Evolutionary conservation across 2,797 vertebrate genomes (phyloP).

Genomic region (Gymnothorax reevesii): DNA sequence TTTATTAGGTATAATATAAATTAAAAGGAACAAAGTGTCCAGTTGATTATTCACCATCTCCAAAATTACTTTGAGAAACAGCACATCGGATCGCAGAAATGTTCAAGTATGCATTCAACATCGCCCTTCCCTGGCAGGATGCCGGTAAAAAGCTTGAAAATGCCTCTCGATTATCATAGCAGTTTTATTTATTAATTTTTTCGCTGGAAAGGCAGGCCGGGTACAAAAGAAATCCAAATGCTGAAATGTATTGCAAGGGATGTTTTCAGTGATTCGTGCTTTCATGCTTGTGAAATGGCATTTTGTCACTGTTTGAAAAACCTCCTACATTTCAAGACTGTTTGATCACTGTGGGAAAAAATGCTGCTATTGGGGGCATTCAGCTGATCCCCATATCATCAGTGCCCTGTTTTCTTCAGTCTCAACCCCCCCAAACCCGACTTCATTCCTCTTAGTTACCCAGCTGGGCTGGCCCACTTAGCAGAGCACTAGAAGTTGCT

Average conservation of each 20-base stretch:
- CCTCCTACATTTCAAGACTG: background rate
- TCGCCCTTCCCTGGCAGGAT: slow-evolving; percentile 39
- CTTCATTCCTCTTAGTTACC: background rate
- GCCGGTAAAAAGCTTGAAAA: slow-evolving; percentile 37
- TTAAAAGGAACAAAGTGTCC: background rate
- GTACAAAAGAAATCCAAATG: background rate
- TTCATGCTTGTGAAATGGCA: background rate
- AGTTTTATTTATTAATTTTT: background rate
- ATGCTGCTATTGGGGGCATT: background rate
- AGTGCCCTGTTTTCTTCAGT: background rate
- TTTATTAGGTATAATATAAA: background rate
- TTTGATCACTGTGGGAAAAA: background rate
- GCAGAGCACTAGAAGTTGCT: background rate
- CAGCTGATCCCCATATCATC: background rate
- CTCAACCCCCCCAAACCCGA: background rate
- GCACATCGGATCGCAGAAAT: slow-evolving; percentile 37
- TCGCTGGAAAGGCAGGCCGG: background rate
- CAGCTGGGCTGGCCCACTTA: background rate
- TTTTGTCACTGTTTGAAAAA: background rate
- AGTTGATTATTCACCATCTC: slow-evolving; percentile 26
- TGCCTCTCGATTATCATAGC: slow-evolving; percentile 38
- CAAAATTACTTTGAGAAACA: slow-evolving; percentile 25
- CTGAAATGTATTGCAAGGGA: slow-evolving; percentile 21
- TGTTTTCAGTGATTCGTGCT: background rate
- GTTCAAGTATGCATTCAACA: slow-evolving; percentile 38